These are phyloP conservation scores for Pristionchus exspectatus DNA, from an alignment of 2,888 invertebrate genomes.

Conservation along the genomic window DNA sequence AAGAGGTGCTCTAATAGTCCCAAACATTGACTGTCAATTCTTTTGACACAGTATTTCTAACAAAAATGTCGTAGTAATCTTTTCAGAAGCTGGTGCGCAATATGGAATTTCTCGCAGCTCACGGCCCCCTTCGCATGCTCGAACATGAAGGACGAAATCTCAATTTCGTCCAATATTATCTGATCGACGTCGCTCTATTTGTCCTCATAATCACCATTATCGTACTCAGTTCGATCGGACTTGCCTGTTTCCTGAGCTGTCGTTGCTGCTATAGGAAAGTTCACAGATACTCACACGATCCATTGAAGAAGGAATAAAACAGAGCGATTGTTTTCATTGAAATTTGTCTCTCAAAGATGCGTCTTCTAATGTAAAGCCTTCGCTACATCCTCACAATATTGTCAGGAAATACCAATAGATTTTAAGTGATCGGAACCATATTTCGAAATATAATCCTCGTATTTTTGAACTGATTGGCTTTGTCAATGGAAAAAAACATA, in stretches of 20 bases:
- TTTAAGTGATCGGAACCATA: too few species aligned
- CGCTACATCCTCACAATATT: too few species aligned
- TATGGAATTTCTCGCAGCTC: constrained; percentile 1
- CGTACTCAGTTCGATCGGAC: background rate
- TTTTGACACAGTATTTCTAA: background rate
- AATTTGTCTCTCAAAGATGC: too few species aligned
- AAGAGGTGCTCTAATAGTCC: background rate
- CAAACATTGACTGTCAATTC: background rate
- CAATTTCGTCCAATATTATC: background rate
- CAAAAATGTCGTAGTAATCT: too few species aligned
- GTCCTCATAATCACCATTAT: background rate
- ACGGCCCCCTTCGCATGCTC: background rate
- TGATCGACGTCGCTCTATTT: background rate
- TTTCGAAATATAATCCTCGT: too few species aligned
- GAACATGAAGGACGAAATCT: background rate
- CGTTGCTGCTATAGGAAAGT: background rate
- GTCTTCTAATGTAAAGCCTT: too few species aligned
- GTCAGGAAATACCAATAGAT: too few species aligned
- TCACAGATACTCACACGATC: too few species aligned
- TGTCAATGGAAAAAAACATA: too few species aligned
- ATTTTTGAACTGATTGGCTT: too few species aligned
- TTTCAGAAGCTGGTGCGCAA: background rate
- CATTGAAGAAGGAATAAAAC: too few species aligned
- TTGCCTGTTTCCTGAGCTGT: background rate
- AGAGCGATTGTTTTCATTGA: too few species aligned